phyloP scores from a whole-genome alignment of 2,888 invertebrate species.

The Eudemis profundana region DNA sequence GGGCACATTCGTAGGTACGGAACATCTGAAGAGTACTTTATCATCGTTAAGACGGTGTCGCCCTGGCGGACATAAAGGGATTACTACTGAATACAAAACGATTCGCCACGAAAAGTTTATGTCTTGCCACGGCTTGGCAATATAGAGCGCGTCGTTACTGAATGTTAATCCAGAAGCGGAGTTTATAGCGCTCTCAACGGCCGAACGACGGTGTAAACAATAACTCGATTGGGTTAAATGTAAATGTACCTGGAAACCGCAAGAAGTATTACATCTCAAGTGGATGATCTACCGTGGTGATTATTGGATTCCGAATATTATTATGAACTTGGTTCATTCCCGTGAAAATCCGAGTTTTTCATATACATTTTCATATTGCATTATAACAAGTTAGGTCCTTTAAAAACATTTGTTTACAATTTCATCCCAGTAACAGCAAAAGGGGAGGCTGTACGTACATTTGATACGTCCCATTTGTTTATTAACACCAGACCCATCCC shows the following conservation, averaged over 20 bases:
- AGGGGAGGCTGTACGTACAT: too few relatives aligned
- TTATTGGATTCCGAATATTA: too few relatives aligned
- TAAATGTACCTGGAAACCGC: not conserved
- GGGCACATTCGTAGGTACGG: slow-evolving; percentile 40
- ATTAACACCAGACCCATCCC: too few relatives aligned
- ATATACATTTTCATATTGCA: too few relatives aligned
- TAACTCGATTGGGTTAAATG: slow-evolving; percentile 17
- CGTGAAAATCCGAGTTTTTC: too few relatives aligned
- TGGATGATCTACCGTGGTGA: not conserved
- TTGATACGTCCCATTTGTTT: too few relatives aligned
- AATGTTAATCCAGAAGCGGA: slow-evolving; percentile 31
- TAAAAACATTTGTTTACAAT: too few relatives aligned
- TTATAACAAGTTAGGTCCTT: too few relatives aligned
- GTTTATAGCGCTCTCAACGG: slow-evolving; percentile 18
- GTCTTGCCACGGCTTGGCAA: slow-evolving; percentile 28
- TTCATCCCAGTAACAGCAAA: too few relatives aligned
- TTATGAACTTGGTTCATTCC: too few relatives aligned
- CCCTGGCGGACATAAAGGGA: slow-evolving; percentile 45
- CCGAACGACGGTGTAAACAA: slow-evolving; percentile 14
- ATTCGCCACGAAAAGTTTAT: slow-evolving; percentile 44
- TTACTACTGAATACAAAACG: slow-evolving; percentile 45
- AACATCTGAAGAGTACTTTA: slow-evolving; percentile 30
- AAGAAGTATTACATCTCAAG: not conserved
- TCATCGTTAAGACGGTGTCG: slow-evolving; percentile 44
- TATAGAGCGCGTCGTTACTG: slow-evolving; percentile 27